Conservation (phyloP, 2,888 invertebrate species). For the Euplexia lucipara region DNA sequence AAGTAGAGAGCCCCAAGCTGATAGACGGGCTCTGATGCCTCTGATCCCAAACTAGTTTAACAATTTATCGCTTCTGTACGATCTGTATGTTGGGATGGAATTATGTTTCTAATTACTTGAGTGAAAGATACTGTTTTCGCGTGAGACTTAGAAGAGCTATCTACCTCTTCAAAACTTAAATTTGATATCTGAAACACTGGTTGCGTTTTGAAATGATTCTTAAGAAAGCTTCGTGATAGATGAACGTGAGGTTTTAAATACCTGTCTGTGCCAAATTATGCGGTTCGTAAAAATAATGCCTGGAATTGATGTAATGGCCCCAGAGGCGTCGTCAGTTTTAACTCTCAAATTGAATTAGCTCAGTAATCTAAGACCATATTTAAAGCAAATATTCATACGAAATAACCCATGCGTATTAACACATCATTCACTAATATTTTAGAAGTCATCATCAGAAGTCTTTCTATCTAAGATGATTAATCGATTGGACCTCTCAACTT, state of each 20-base stretch:
- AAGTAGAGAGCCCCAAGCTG: conserved; percentile 72
- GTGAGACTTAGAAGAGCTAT: conserved; percentile 50
- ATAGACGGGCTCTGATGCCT: conserved; percentile 72
- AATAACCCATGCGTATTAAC: conserved; percentile 66
- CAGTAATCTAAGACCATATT: conserved; percentile 21
- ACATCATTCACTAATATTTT: conserved; percentile 51
- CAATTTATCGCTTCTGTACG: conserved; percentile 78
- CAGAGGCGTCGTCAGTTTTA: conserved; percentile 67
- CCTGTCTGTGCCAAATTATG: conserved; percentile 68
- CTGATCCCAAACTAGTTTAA: conserved; percentile 76
- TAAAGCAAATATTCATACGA: conserved; percentile 34
- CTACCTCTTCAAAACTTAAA: conserved; percentile 68
- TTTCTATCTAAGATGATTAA: conserved; percentile 74
- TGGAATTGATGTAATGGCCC: conserved; percentile 64
- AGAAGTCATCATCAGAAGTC: conserved; percentile 69
- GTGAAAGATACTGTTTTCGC: conserved; percentile 68
- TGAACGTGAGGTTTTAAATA: conserved; percentile 69
- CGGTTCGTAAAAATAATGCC: conserved; percentile 68
- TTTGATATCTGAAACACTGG: conserved; percentile 64
- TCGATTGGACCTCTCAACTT: conserved; percentile 75
- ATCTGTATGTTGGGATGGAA: conserved; percentile 68
- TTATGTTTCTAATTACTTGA: conserved; percentile 74
- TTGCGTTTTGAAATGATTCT: conserved; percentile 67
- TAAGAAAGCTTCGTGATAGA: conserved; percentile 71
- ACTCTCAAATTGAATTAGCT: conserved; percentile 64